Percentiles rank a stretch among this genome's conserved stretches.
Evolutionary conservation across 35 echinoderm and acorn worm species (phyloP).

Genomic region (Anneissia japonica): DNA sequence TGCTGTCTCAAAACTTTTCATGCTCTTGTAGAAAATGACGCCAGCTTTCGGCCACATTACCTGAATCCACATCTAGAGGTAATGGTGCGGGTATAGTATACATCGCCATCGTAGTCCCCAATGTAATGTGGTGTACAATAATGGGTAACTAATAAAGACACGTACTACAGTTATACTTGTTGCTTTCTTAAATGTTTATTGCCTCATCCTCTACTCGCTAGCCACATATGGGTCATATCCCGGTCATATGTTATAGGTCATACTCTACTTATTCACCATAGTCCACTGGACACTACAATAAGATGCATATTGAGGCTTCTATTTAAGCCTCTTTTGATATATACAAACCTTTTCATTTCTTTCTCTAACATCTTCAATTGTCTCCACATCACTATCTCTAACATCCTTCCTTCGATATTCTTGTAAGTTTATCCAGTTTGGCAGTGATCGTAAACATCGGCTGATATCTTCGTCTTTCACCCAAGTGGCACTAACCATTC

Average conservation of each 20-base stretch:
- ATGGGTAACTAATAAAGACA: background rate
- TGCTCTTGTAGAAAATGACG: too few species aligned
- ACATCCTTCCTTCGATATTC: constrained; percentile 52
- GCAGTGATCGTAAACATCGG: constrained; percentile 72
- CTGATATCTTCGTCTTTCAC: constrained; percentile 89
- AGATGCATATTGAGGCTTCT: background rate
- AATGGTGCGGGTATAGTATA: too few species aligned
- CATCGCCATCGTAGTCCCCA: too few species aligned
- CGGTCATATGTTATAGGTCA: too few species aligned
- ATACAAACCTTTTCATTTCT: constrained; percentile 82
- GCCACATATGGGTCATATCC: too few species aligned
- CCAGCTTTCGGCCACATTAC: too few species aligned
- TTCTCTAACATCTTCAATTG: constrained; percentile 90
- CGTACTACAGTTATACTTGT: background rate
- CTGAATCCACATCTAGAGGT: too few species aligned
- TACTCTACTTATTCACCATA: too few species aligned
- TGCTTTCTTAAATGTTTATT: background rate
- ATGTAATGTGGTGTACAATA: too few species aligned
- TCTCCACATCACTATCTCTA: constrained; percentile 69
- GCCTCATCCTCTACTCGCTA: too few species aligned
- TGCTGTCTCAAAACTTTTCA: constrained; percentile 45
- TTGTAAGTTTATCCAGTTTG: constrained; percentile 93
- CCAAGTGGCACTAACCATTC: constrained; percentile 95
- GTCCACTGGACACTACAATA: too few species aligned
- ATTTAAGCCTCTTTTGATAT: background rate